Evolutionary conservation across 2,113 vertebrate genomes (phyloP), one percentile per base, ranked within the genome.

Genomic region (Mandrillus leucophaeus): DNA sequence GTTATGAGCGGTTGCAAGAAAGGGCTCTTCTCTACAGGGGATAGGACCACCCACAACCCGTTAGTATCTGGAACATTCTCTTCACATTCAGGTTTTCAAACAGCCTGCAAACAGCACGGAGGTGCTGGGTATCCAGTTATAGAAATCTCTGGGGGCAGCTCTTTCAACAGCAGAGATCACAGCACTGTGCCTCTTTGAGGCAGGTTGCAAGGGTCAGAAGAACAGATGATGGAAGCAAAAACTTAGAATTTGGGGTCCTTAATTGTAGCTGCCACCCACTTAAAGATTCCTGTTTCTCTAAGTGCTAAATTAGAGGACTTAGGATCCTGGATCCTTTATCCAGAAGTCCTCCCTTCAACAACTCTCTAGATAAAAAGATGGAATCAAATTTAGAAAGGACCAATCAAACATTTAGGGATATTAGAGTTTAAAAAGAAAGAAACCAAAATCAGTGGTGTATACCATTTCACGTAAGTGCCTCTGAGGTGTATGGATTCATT

Each of bases 61-160:
- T 50, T 43, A 88, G 92, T 43, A 0, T 88, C 94, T 35, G 23
- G 92, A 96, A 73, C 87, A 97, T 97, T 97, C 97, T 96, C 72
- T 75, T 95, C 81, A 8, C 27, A 66, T 1, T 61, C 50, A 52
- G 45, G 66, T 73, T 95, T 96, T 88, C 23, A 85, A 61, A 94
- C 68, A 68, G 45, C 70, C 20, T 93, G 22, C 92, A 96, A 79
- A 80, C 43, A 25, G 61, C 30, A 83, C 43, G 76, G 12, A 55
- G 75, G 6, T 94, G 89, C 70, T 81, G 6, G 50, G 81, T 78
- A 70, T 73, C 75, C 50, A 40, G 76, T 30, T 14, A 52, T 9
- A 43, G 84, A 66, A 4, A 43, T 72, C 88, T 22, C 30, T 93
- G n/a, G 68, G 20, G 23, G 18, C 16, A 40, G 35, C 55, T 61